Percentiles rank a stretch among this genome's conserved stretches.
phyloP scores from a whole-genome alignment of 2,888 invertebrate genomes.

The Perizoma flavofasciatum region DNA sequence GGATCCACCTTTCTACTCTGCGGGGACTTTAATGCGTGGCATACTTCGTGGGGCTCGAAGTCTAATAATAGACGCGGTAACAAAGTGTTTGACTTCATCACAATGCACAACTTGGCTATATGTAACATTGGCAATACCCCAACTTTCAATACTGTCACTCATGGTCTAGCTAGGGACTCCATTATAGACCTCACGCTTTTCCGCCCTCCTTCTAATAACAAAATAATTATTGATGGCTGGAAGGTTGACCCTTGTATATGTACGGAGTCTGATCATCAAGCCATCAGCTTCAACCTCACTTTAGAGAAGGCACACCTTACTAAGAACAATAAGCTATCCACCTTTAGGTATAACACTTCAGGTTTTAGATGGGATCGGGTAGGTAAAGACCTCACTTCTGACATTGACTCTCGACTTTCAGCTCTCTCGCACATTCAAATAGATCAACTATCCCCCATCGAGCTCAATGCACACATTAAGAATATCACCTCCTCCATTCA shows the following conservation, averaged over 20 bases:
- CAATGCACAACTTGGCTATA: not conserved
- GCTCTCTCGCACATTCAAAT: not conserved
- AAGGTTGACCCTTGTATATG: constrained; percentile 15
- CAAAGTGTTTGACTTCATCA: not conserved
- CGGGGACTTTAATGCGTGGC: constrained; percentile 2
- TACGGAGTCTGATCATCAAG: constrained; percentile 26
- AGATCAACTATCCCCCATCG: not conserved
- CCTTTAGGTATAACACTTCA: not conserved
- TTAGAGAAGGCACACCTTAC: not conserved
- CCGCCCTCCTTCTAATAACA: not conserved
- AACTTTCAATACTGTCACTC: not conserved
- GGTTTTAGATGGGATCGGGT: not conserved
- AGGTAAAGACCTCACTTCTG: not conserved
- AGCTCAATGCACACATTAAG: no score
- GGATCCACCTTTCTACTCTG: not conserved
- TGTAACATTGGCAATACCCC: not conserved
- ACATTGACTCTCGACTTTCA: not conserved
- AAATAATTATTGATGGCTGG: constrained; percentile 13
- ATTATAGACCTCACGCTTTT: not conserved
- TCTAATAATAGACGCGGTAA: not conserved
- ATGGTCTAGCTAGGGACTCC: not conserved
- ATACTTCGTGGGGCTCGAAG: not conserved
- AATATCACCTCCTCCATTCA: not conserved
- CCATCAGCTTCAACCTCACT: constrained; percentile 15
- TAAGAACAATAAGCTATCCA: not conserved